Conservation (phyloP, 23 tunicate species). For the Pegea sp. region DNA sequence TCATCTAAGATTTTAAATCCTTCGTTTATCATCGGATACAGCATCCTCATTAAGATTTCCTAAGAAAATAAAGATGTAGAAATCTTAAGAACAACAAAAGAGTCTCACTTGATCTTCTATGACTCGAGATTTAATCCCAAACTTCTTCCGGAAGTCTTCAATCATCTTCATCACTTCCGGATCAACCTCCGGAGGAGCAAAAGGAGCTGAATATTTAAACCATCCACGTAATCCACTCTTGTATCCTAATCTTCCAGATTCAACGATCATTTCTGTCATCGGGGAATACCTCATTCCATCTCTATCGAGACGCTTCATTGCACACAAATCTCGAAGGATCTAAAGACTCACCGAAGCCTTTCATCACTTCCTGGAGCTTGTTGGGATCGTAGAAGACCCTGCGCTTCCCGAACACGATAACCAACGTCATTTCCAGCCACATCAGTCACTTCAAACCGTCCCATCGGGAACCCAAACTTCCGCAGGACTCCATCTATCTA, state of each 20-base stretch:
- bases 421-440: conserved; percentile 58
- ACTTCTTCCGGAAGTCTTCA: conserved; percentile 13
- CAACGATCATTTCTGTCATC: conserved; percentile 28
- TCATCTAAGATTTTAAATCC: conserved; percentile 71
- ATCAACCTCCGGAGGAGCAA: conserved; percentile 7
- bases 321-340: background rate
- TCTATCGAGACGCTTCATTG: background rate
- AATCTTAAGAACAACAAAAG: background rate
- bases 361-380: conserved; percentile 33
- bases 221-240: conserved; percentile 49
- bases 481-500: conserved; percentile 34
- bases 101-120: conserved; percentile 11
- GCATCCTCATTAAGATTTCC: conserved; percentile 47
- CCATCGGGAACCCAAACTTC: conserved; percentile 84
- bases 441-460: conserved; percentile 53
- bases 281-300: conserved; percentile 29
- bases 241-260: conserved; percentile 42
- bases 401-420: conserved; percentile 9
- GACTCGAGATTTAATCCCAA: conserved; percentile 8
- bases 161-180: conserved; percentile 29
- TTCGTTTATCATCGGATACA: conserved; percentile 54
- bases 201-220: conserved; percentile 24
- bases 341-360: conserved; percentile 14
- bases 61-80: background rate
- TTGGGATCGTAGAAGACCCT: conserved; percentile 20